Evolutionary conservation across 2,888 invertebrate species (phyloP).

Genomic region (Conus canariensis): DNA sequence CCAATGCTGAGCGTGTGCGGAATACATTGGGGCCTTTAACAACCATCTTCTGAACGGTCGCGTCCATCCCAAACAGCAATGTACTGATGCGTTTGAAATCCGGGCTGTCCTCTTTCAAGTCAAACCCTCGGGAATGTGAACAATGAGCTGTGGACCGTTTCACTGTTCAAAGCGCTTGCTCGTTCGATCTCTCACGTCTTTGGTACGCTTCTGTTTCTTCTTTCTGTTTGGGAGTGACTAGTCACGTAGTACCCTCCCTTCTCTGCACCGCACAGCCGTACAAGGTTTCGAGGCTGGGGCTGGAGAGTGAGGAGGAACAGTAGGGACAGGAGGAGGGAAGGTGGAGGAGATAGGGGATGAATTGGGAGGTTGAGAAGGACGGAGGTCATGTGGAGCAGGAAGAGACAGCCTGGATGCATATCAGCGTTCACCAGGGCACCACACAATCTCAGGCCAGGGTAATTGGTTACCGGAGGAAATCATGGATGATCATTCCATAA

Average conservation of each 20-base stretch:
- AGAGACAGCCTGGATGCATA: no score
- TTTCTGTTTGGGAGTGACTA: neutral
- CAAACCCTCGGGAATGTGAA: neutral
- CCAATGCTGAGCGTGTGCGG: conserved; percentile 7
- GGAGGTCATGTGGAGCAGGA: no score
- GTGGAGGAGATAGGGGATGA: no score
- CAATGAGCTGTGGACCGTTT: neutral
- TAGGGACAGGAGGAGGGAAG: neutral
- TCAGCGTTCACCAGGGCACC: no score
- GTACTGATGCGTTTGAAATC: neutral
- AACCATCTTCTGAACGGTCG: no score
- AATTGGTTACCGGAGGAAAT: no score
- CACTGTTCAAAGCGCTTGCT: neutral
- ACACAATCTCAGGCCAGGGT: no score
- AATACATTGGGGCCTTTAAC: conserved; percentile 14
- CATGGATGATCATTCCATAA: no score
- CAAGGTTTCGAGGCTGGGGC: neutral
- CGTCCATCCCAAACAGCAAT: neutral
- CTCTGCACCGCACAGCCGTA: neutral
- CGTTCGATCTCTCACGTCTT: conserved; percentile 13
- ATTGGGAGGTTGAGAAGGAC: no score
- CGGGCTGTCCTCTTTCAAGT: neutral
- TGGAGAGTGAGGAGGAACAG: neutral
- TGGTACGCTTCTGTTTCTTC: neutral
- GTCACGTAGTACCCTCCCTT: neutral